Base-by-base conservation (phyloP, 2,113 vertebrate species). In the Laterallus jamaicensis region DNA sequence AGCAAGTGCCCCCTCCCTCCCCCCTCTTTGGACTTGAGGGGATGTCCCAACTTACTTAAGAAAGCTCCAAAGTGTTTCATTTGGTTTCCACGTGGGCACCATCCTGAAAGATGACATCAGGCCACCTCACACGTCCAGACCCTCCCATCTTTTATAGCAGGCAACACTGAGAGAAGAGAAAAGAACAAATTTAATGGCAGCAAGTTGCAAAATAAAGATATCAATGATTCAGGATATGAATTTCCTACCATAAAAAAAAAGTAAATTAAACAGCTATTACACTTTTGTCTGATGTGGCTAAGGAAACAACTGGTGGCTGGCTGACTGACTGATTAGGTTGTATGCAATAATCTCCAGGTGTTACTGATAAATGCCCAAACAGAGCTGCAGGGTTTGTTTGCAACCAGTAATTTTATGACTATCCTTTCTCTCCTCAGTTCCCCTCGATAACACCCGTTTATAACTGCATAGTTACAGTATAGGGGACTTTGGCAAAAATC, bases 181-280 rank as follows among this genome's bases (percentile, higher is more conserved):
- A 54, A 89, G 18, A 67, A 93, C 64, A 86, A 35, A 89, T n/a
- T 64, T 47, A 59, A 87, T 40, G 91, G 68, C 28, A 93, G 62
- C 54, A 88, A 84, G 83, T 83, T 49, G 63, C 52, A 64, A 80
- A 81, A 96, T 93, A 91, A 96, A 97, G 95, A 95, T 90, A 96
- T 95, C 69, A 81, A 60, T 74, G 84, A 89, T 92, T 86, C 82
- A 58, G 86, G 52, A 93, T 92, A 93, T 94, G 76, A 96, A 81
- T 95, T 96, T 94, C 79, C 82, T 95, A 92, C 88, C 62, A 88
- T 88, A 86, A 94, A 90, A 97, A 49, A 49, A 93, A 78, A 55
- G 58, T 86, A 96, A 97, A 97, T 97, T 97, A 96, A 97, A 96
- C 94, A 97, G 90, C 95, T 97, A 96, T 95, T 98, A 91, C 81